These are phyloP conservation scores for Phortica variegata DNA, from an alignment of 1,140 invertebrate genomes.

Conservation along the genomic window DNA sequence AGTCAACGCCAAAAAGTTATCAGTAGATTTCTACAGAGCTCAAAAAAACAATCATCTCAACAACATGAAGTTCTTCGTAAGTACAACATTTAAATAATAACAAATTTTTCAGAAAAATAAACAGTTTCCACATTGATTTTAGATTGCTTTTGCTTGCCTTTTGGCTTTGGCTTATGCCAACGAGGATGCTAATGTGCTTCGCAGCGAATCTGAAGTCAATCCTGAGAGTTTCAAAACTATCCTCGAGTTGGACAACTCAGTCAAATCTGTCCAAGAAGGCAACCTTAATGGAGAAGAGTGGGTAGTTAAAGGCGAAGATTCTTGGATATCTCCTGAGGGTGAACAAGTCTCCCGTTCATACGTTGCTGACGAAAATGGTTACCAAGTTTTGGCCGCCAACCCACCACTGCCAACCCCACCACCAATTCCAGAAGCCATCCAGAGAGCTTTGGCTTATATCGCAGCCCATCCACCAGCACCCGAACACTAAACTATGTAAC, in stretches of 20 bases:
- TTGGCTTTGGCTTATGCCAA: conserved; percentile 15
- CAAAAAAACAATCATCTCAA: conserved; percentile 3
- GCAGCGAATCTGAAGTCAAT: conserved; percentile 24
- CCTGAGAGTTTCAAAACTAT: conserved; percentile 25
- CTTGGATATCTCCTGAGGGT: conserved; percentile 72
- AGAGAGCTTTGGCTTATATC: conserved; percentile 60
- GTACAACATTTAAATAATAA: not conserved
- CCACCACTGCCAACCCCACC: conserved; percentile 66
- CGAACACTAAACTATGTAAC: not conserved
- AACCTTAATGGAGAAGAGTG: conserved; percentile 7
- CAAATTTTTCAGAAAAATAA: no score
- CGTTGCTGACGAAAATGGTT: conserved; percentile 72
- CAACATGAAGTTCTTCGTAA: conserved; percentile 16
- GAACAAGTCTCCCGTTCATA: conserved; percentile 67
- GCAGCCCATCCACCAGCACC: conserved; percentile 39
- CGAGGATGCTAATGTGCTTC: conserved; percentile 26
- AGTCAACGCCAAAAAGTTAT: conserved; percentile 1
- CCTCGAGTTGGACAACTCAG: conserved; percentile 20
- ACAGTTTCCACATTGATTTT: not conserved
- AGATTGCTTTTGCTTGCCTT: conserved; percentile 19
- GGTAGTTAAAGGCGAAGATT: conserved; percentile 61
- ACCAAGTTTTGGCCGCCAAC: conserved; percentile 57
- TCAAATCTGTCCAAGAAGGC: conserved; percentile 12
- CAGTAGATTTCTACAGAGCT: not conserved
- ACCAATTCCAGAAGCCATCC: conserved; percentile 64